Evolutionary conservation across 1,140 invertebrate genomes (phyloP).

Genomic region (Megalopta genalis): DNA sequence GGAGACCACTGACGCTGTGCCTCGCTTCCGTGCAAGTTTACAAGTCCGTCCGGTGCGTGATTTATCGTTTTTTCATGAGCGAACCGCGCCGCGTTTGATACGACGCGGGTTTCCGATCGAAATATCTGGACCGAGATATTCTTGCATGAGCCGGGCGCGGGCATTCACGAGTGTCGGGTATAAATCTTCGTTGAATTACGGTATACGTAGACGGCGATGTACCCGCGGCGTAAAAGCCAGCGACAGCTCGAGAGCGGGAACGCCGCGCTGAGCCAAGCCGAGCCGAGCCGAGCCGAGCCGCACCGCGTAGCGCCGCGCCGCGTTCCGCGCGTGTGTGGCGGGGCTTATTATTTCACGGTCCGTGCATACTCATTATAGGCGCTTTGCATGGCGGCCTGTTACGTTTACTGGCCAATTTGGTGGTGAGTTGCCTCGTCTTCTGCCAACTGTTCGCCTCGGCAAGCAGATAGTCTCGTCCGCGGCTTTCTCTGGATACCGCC

Average conservation of each 20-base stretch:
- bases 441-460: constrained; percentile 43
- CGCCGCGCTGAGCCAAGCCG: too few species aligned
- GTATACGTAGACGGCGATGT: neutral
- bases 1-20: constrained; percentile 12
- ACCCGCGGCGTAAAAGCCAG: neutral
- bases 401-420: constrained; percentile 57
- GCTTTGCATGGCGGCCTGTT: constrained; percentile 41
- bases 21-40: constrained; percentile 25
- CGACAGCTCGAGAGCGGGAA: too few species aligned
- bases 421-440: constrained; percentile 26
- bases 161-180: constrained; percentile 34
- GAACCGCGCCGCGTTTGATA: constrained; percentile 41
- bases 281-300: too few species aligned
- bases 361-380: constrained; percentile 47
- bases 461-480: constrained; percentile 48
- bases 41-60: constrained; percentile 22
- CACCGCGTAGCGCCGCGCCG: too few species aligned
- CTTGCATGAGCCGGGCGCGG: constrained; percentile 33
- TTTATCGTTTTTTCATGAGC: constrained; percentile 52
- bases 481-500: neutral
- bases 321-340: constrained; percentile 24
- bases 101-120: constrained; percentile 24
- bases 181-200: constrained; percentile 58
- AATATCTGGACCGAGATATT: constrained; percentile 51
- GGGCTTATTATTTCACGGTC: constrained; percentile 56